Conservation (phyloP, 2,888 invertebrate species). For the Agrotis puta region DNA sequence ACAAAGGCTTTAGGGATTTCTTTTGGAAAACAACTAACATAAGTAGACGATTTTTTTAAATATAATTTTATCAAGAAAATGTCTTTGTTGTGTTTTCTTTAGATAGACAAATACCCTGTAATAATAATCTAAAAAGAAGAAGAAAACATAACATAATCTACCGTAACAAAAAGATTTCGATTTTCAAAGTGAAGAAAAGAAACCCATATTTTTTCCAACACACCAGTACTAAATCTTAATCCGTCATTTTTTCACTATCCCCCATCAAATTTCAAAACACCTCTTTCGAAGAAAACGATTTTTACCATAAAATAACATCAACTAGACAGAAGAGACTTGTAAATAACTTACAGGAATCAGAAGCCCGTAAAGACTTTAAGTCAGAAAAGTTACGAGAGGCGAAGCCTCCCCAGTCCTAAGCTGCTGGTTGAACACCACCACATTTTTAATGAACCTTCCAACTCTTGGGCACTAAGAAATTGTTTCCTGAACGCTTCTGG, state of each 20-base stretch:
- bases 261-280: neutral
- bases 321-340: slow-evolving; percentile 37
- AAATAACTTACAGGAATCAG: slow-evolving; percentile 59
- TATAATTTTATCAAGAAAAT: no score
- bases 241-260: neutral
- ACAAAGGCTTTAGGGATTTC: no score
- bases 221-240: neutral
- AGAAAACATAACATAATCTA: no score
- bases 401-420: slow-evolving; percentile 70
- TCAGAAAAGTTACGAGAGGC: slow-evolving; percentile 72
- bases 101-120: no score
- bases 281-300: slow-evolving; percentile 8
- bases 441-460: slow-evolving; percentile 75
- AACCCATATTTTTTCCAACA: neutral
- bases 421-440: slow-evolving; percentile 63
- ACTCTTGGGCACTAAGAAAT: slow-evolving; percentile 61
- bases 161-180: no score
- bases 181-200: no score
- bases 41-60: no score
- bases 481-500: slow-evolving; percentile 67
- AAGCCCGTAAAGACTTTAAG: slow-evolving; percentile 69
- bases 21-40: no score
- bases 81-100: no score
- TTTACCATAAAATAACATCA: slow-evolving; percentile 18
- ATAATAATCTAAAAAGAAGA: no score